Conservation (phyloP, 2,113 vertebrate species). For the Erinaceus europaeus region DNA sequence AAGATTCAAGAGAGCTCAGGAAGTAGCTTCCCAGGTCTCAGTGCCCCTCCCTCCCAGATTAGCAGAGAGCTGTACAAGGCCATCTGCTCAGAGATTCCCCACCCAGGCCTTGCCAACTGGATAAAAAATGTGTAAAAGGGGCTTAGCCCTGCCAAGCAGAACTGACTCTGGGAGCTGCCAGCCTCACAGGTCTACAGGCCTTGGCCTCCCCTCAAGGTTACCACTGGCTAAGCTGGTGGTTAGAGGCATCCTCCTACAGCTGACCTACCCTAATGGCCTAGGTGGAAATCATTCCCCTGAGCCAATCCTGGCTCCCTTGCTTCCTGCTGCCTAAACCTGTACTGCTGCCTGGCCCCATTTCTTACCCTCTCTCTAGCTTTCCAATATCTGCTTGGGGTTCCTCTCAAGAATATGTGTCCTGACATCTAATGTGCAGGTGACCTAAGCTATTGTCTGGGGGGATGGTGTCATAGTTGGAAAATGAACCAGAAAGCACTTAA, state of each 20-base stretch:
- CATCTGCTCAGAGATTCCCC: not conserved
- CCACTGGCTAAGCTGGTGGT: not conserved
- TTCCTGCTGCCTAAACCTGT: not conserved
- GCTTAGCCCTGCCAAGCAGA: slow-evolving; percentile 15
- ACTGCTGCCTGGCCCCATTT: fast-evolving
- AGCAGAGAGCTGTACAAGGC: not conserved
- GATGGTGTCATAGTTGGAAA: too few relatives aligned
- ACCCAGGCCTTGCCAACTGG: not conserved
- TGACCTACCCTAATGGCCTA: not conserved
- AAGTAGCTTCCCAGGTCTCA: not conserved
- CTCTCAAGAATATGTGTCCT: not conserved
- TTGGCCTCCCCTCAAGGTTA: not conserved
- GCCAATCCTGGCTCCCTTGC: not conserved
- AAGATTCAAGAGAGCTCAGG: not conserved
- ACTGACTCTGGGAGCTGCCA: not conserved
- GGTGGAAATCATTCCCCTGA: not conserved
- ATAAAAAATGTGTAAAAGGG: not conserved
- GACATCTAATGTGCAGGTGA: too few relatives aligned
- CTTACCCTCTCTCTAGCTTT: not conserved
- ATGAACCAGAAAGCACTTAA: too few relatives aligned
- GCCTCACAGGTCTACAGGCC: not conserved
- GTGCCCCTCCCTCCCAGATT: not conserved
- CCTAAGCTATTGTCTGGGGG: too few relatives aligned
- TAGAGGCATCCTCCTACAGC: not conserved
- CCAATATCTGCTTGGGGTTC: not conserved